Conservation (phyloP, 2,797 vertebrate species). For the Natrix natrix region DNA sequence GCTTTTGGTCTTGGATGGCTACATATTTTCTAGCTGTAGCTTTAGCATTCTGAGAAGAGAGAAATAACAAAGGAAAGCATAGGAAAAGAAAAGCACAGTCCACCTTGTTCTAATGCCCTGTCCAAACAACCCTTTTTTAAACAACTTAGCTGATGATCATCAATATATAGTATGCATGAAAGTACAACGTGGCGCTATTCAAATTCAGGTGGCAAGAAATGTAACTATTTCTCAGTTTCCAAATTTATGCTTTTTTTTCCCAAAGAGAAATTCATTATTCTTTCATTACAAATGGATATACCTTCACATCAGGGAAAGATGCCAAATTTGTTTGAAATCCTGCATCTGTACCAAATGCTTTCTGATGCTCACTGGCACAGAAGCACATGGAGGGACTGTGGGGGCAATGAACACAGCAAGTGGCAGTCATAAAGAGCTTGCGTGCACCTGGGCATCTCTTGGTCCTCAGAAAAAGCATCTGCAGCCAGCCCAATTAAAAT, state of each 20-base stretch:
- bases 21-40: not conserved
- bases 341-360: not conserved
- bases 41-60: not conserved
- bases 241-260: not conserved
- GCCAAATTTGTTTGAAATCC: not conserved
- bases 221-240: not conserved
- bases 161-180: not conserved
- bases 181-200: not conserved
- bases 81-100: not conserved
- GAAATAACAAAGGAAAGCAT: not conserved
- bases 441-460: not conserved
- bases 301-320: not conserved
- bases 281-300: not conserved
- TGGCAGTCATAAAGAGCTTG: not conserved
- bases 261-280: not conserved
- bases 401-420: not conserved
- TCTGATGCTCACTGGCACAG: not conserved
- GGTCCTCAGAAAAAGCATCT: conserved; percentile 21
- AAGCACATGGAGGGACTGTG: not conserved
- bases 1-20: not conserved
- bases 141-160: not conserved
- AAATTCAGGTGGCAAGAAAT: not conserved
- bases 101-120: not conserved
- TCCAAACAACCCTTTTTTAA: not conserved
- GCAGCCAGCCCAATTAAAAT: conserved; percentile 16